These are phyloP conservation scores for Microchrysa polita DNA, from an alignment of 2,888 invertebrate species.

Conservation along the genomic window DNA sequence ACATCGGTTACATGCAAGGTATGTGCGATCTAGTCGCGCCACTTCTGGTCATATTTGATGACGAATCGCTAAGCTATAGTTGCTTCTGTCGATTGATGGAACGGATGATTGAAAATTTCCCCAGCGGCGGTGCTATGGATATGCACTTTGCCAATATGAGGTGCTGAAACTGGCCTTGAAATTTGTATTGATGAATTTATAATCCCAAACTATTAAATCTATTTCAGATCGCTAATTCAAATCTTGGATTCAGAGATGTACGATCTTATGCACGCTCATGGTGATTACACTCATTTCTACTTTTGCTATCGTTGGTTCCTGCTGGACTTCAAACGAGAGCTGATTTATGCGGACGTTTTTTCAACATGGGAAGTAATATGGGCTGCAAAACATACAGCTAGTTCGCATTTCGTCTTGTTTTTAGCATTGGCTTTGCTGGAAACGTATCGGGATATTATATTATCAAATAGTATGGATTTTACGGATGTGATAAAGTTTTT, in stretches of 20 bases:
- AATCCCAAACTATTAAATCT: background rate
- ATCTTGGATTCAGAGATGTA: constrained; percentile 93
- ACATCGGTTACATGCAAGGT: constrained; percentile 95
- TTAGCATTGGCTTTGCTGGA: constrained; percentile 90
- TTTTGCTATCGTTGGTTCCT: constrained; percentile 98
- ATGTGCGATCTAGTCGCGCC: constrained; percentile 98
- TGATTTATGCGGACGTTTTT: constrained; percentile 94
- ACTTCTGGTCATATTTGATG: constrained; percentile 88
- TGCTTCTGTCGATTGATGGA: constrained; percentile 93
- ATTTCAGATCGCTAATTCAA: constrained; percentile 76
- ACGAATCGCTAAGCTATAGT: constrained; percentile 90
- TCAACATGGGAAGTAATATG: constrained; percentile 95
- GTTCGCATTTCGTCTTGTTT: constrained; percentile 91
- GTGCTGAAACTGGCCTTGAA: too few relatives aligned
- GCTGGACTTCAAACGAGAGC: constrained; percentile 93
- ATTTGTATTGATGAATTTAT: background rate
- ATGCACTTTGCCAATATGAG: constrained; percentile 96
- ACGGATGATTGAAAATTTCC: constrained; percentile 90
- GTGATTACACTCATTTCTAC: constrained; percentile 97
- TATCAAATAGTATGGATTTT: constrained; percentile 97
- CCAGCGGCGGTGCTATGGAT: constrained; percentile 94
- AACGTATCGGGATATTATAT: constrained; percentile 92
- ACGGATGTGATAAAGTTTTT: constrained; percentile 98
- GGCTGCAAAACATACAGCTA: constrained; percentile 88
- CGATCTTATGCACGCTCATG: constrained; percentile 93